A percentile compares a stretch with the other conserved stretches of the same genome.
Evolutionary conservation across 2,888 invertebrate genomes (phyloP).

Genomic region (Megastigmus dorsalis): DNA sequence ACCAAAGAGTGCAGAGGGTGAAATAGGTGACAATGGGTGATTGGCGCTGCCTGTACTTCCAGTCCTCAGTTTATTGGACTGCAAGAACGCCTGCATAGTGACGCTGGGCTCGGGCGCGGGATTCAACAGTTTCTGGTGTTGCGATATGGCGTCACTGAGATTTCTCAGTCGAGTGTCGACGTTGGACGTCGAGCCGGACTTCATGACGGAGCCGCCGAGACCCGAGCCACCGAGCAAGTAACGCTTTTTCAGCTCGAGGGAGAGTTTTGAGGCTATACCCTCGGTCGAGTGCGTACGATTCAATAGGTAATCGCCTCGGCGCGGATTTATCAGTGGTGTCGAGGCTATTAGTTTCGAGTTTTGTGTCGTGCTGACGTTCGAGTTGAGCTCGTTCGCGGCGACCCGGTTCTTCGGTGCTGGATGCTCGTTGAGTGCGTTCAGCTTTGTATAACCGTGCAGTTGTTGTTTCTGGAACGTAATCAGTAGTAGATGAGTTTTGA

Average conservation of each 20-base stretch:
- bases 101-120: conserved; percentile 84
- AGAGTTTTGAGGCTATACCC: conserved; percentile 90
- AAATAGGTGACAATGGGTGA: conserved; percentile 67
- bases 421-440: conserved; percentile 56
- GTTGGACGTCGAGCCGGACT: conserved; percentile 89
- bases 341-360: conserved; percentile 24
- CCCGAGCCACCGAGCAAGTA: conserved; percentile 86
- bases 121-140: conserved; percentile 90
- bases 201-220: conserved; percentile 82
- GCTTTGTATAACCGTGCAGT: conserved; percentile 59
- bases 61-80: conserved; percentile 72
- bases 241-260: conserved; percentile 89
- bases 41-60: conserved; percentile 42
- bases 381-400: conserved; percentile 14
- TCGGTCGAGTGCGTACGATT: conserved; percentile 90
- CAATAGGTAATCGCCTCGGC: conserved; percentile 84
- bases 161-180: conserved; percentile 90
- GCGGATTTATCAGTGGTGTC: conserved; percentile 77
- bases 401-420: neutral
- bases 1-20: conserved; percentile 60
- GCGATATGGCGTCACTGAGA: conserved; percentile 89
- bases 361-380: conserved; percentile 13
- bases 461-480: conserved; percentile 47
- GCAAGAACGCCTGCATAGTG: conserved; percentile 82
- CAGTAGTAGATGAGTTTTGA: too few relatives aligned